Base-by-base conservation (phyloP, 2,113 vertebrate genomes). In the Semicossyphus pulcher region DNA sequence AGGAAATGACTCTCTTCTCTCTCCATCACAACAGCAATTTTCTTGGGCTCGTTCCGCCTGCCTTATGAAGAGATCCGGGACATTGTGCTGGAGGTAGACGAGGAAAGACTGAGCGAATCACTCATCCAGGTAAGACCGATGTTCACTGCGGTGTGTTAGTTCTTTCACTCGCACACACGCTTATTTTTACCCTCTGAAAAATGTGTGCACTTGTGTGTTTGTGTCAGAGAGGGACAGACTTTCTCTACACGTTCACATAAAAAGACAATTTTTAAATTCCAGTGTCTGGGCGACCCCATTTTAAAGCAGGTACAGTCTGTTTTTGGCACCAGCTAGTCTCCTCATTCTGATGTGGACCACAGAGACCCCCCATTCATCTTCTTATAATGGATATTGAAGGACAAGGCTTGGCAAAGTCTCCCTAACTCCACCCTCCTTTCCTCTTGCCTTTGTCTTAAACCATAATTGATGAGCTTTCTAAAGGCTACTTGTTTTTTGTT, bases 1-100 rank as follows among this genome's bases (percentile, higher is more conserved):
- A 87, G 76, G 82, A 89, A 91, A 91, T 92, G 71, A 92, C 84
- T 89, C 77, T 84, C 34, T 74, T 91, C 54, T 84, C 78, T 86
- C 94, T 95, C 87, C 72, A 67, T 91, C 84, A 79, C 60, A 82
- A 92, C 93, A 99, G 98, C 98, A 79, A 99, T 99, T 92, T 99
- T 99, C 92, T 88, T 99, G 85, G 97, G 97, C 84, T 99, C 97
- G 61, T 97, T 97, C 88, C 96, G 97, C 72, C 95, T 99, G 95
- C 94, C 97, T 91, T 99, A 99, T 64, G 95, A 97, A 90, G 97
- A 99, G 90, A 99, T 99, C 84, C 96, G 95, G 90, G 95, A 95
- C 88, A 95, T 95, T 4, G 95, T 99, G 91, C 90, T 99, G 87
- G 93, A 98, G 78, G 96, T 98, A 71, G 95, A 99, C 88, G 97